Base-by-base conservation (phyloP, 92 coral and sea anemone species). In the Virgularia gustaviana region DNA sequence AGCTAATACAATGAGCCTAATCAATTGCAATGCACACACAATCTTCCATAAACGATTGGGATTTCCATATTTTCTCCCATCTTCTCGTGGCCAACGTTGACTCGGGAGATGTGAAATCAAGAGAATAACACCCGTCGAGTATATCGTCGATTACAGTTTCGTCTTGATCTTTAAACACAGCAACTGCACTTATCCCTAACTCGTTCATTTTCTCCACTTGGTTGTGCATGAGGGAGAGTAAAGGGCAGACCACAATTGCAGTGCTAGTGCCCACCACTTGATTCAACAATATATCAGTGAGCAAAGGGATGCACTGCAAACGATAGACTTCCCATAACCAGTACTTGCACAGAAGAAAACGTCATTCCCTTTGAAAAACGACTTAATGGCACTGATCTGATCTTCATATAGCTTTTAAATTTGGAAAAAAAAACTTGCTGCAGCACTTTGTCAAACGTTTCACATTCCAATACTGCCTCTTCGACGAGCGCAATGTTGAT, bases 191-290 rank as follows among this genome's bases (percentile, higher is more conserved):
- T 22, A 88, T 58, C 23, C 83, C 79, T 7, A 79, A 22, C 18
- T 77, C 61, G 9, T 54, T 55, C 52, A 88, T 54, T 44, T 79
- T 79, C 51, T 49, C 39, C 18, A 76, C 88, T 49, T 85, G 88
- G 36, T 88, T 89, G 53, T 76, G 83, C 87, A 88, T 88, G 45
- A 85, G 75, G 12, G 85, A 55, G 39, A 66, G 38, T 49, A 88
- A 31, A 12, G 86, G 90, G 20, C 88, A 78, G 31, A 88, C 71
- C 10, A 85, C 74, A 6, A 89, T 51, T 36, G 76, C 49, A 22
- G 53, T 86, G 57, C 85, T 79, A 43, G 82, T 62, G 34, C 77
- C 90, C 32, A 61, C 78, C 29, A 16, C 38, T 39, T 61, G 16
- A 20, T 25, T 20, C 36, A 18, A 12, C 1, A 61, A 33, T 27